Base-by-base conservation (phyloP, 1,140 invertebrate genomes). In the Dreissena polymorpha region DNA sequence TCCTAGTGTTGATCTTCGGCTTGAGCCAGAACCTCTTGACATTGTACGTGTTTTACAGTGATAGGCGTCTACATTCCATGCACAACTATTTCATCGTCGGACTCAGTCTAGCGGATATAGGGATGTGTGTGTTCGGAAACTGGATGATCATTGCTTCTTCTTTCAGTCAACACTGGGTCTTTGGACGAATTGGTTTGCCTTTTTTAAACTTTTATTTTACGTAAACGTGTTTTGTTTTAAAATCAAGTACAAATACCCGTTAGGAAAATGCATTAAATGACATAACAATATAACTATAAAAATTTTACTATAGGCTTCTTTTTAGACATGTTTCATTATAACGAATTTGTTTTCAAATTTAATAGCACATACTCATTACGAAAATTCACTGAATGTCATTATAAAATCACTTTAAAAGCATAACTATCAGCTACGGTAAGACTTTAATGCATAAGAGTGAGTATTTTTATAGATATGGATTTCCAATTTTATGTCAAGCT, bases 1-100 rank as follows among this genome's bases (percentile, higher is more conserved):
- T 39, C 2, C 8, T 39, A 39, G 39, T 39, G 39, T 8, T 39
- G 39, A 39, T 39, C 39, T 39, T 69, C 27, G 67, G 67, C 12
- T 49, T 69, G 13, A 29, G 67, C 16, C 67, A 69, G 29, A 69
- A 69, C 29, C 16, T 49, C 0, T 3, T 69, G 18, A 29, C 67
- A 1, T 29, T 69, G 12, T 69, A 69, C 25, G 67, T 69, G 7
- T 69, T 69, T 69, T 12, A 18, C 16, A 27, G 21, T 7, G 67
- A 69, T 49, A 69, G 14, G 27, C 16, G 67, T 21, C 8, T 69
- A 0, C 12, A 49, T 49, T 49, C 18, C 16, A 18, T 39, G 23
- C 67, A 69, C 67, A 69, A 69, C 29, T 18, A 49, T 69, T 69
- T 69, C 50, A 69, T 69, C 12, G 12, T 69, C n/a, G 67, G 67